Evolutionary conservation across 2,888 invertebrate species (phyloP).

Genomic region (Hesperia comma): DNA sequence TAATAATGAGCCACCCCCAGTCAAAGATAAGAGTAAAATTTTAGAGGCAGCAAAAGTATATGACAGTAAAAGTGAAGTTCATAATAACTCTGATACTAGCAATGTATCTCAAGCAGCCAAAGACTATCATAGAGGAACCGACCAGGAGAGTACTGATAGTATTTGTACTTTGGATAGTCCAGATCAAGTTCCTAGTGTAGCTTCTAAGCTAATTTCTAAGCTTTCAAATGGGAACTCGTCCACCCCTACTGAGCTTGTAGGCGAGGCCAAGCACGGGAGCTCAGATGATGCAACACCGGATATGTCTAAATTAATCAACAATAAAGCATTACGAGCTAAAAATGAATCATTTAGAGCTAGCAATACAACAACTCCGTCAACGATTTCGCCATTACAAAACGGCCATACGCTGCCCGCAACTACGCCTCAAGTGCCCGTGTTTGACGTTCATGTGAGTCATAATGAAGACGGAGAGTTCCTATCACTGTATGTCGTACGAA

Average conservation of each 20-base stretch:
- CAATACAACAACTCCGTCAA: conserved; percentile 76
- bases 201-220: conserved; percentile 75
- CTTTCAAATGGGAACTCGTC: conserved; percentile 78
- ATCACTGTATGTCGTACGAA: conserved; percentile 73
- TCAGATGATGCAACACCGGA: conserved; percentile 74
- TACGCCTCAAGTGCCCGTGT: conserved; percentile 72
- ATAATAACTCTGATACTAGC: conserved; percentile 59
- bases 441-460: conserved; percentile 73
- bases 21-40: conserved; percentile 60
- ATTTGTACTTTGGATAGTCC: conserved; percentile 71
- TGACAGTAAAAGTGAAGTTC: conserved; percentile 66
- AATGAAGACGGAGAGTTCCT: conserved; percentile 78
- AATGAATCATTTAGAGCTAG: conserved; percentile 71
- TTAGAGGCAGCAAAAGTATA: conserved; percentile 56
- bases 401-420: conserved; percentile 72
- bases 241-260: conserved; percentile 65
- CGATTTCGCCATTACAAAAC: conserved; percentile 77
- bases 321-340: conserved; percentile 63
- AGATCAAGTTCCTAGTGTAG: conserved; percentile 63
- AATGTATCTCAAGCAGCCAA: conserved; percentile 57
- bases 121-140: conserved; percentile 61
- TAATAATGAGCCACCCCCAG: conserved; percentile 64
- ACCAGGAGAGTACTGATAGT: conserved; percentile 76
- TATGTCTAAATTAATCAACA: conserved; percentile 59
- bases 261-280: conserved; percentile 48